Percentiles rank a stretch among this genome's conserved stretches.
Conservation (phyloP, 1,140 invertebrate genomes). For the Drosophila pallidifrons region DNA sequence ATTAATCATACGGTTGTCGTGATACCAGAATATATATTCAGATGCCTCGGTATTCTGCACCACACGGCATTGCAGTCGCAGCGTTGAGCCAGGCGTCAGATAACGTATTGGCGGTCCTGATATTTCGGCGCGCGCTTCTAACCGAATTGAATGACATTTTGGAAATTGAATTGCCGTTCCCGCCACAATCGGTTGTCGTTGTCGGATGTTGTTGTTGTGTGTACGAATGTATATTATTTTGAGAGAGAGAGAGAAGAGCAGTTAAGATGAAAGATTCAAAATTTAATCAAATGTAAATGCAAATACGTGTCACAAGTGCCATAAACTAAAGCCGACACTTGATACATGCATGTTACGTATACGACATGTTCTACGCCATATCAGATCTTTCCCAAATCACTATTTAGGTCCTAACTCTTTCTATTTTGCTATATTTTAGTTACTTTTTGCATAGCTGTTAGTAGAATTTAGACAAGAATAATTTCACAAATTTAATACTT, state of each 20-base stretch:
- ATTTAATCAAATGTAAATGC: slow-evolving; percentile 56
- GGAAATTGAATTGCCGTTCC: slow-evolving; percentile 50
- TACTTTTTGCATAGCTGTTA: too few species aligned
- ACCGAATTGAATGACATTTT: slow-evolving; percentile 68
- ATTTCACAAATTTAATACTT: too few species aligned
- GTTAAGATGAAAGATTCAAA: slow-evolving; percentile 42
- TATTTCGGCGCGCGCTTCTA: slow-evolving; percentile 94
- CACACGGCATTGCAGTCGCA: slow-evolving; percentile 92
- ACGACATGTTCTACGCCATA: slow-evolving; percentile 6
- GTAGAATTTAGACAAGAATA: too few species aligned
- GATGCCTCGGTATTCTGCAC: slow-evolving; percentile 93
- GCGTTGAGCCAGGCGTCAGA: slow-evolving; percentile 92
- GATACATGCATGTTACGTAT: slow-evolving; percentile 5
- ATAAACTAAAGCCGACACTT: slow-evolving; percentile 27
- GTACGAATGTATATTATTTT: neutral
- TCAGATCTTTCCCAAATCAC: neutral
- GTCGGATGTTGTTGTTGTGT: neutral
- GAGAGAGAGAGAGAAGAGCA: slow-evolving; percentile 11
- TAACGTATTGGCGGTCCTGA: slow-evolving; percentile 93
- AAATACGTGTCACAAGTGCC: slow-evolving; percentile 27
- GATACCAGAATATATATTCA: slow-evolving; percentile 95
- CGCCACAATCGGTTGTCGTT: slow-evolving; percentile 39
- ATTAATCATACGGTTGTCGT: slow-evolving; percentile 95
- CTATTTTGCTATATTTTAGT: too few species aligned
- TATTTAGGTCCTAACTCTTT: neutral